Evolutionary conservation across 2,113 vertebrate species (phyloP), one percentile per base, ranked within the genome.

Genomic region (Triplophysa tibetana): DNA sequence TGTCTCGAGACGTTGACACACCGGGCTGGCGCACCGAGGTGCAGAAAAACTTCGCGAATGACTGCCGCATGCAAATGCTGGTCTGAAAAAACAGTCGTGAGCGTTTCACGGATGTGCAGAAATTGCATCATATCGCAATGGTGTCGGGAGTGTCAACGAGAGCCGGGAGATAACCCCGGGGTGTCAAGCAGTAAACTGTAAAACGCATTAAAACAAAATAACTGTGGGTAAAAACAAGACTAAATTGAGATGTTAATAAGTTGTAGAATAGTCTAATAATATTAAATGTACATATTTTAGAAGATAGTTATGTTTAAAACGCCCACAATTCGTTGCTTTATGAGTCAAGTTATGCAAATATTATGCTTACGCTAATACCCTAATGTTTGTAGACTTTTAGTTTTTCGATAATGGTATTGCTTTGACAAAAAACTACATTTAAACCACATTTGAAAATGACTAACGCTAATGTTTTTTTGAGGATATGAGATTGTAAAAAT

Each of bases 171-270:
- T 19, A n/a, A 48, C 56, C 56, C 58, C 12, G 4, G 2, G 41
- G 14, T 62, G 72, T 21, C 8, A 16, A 60, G 23, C 70, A 60
- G 19, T 10, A 58, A 58, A 19, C 19, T 45, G n/a, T 17, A 60
- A 33, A 74, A 45, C 12, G 16, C 58, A 45, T 61, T 74, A 43
- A 41, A 61, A 74, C 8, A 17, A 17, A 75, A 48, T 26, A 16
- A 75, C 41, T 75, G 72, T 33, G 19, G 17, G 17, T 33, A 33
- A 58, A 72, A 54, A 58, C 33, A 26, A 56, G 69, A 19, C 52
- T 19, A 7, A 38, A 38, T 38, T 38, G 33, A 38, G 33, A 38
- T 6, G 33, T 38, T 38, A 38, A 33, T 45, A 11, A 45, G 11
- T 12, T 45, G 43, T 45, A 12, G 11, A 45, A 45, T 12, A 11